Conservation (phyloP, 1,140 invertebrate genomes). For the Batillaria attramentaria region DNA sequence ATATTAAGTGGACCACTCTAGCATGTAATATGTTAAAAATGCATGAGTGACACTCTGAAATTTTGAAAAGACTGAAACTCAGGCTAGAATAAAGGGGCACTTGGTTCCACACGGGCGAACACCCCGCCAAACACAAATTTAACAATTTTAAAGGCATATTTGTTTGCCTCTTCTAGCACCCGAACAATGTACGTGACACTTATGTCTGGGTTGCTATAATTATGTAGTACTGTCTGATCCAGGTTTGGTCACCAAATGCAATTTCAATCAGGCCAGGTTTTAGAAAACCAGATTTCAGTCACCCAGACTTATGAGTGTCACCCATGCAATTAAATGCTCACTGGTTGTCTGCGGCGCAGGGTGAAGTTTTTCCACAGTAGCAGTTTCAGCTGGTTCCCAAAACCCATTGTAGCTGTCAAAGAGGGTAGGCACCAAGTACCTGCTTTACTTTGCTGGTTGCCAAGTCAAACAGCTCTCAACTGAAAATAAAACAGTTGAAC, state of each 20-base stretch:
- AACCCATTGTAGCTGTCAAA: conserved; percentile 59
- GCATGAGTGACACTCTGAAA: too few species aligned
- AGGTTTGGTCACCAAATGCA: neutral
- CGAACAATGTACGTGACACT: too few species aligned
- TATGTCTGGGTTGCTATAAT: too few species aligned
- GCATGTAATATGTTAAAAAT: too few species aligned
- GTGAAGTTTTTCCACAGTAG: conserved; percentile 90
- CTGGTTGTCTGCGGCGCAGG: conserved; percentile 82
- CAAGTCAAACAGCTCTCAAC: neutral
- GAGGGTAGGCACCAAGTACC: neutral
- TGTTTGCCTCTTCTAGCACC: too few species aligned
- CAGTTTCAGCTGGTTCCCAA: conserved; percentile 71
- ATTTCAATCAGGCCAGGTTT: neutral
- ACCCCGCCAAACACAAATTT: too few species aligned
- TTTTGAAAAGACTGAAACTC: too few species aligned
- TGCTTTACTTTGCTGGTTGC: neutral
- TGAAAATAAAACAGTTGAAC: neutral
- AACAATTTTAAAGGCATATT: too few species aligned
- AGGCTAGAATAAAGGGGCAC: too few species aligned
- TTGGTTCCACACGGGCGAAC: too few species aligned
- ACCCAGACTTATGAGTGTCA: neutral
- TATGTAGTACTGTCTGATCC: too few species aligned
- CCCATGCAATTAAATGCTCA: conserved; percentile 48
- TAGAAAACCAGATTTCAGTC: neutral
- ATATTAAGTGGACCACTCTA: too few species aligned